A percentile compares a stretch with the other conserved stretches of the same genome.
These are phyloP conservation scores for Neodontobutis hainanensis DNA, from an alignment of 2,113 vertebrate genomes.

Conservation along the genomic window DNA sequence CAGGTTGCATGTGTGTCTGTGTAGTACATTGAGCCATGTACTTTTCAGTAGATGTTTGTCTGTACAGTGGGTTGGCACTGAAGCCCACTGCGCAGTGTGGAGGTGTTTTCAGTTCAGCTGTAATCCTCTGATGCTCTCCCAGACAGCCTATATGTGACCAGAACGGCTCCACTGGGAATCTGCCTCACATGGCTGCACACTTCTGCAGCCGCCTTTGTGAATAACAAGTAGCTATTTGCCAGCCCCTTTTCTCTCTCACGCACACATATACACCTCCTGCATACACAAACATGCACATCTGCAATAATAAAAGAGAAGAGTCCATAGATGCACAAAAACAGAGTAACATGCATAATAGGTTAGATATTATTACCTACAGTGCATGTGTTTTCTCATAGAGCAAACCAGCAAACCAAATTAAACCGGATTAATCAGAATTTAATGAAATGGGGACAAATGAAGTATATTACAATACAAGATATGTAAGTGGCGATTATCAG, in stretches of 20 bases:
- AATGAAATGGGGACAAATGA: too few species aligned
- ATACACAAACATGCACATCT: slow-evolving; percentile 22
- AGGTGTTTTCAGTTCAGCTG: slow-evolving; percentile 27
- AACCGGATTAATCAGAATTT: too few species aligned
- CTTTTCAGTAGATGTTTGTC: neutral
- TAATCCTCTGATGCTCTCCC: slow-evolving; percentile 35
- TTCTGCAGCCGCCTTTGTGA: slow-evolving; percentile 67
- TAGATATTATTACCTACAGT: neutral
- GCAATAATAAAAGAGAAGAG: slow-evolving; percentile 23
- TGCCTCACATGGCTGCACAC: slow-evolving; percentile 60
- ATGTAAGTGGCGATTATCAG: too few species aligned
- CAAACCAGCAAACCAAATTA: too few species aligned
- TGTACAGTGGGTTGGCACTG: slow-evolving; percentile 1
- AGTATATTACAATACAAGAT: too few species aligned
- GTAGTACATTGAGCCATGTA: neutral
- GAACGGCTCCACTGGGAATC: slow-evolving; percentile 61
- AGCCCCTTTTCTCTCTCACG: slow-evolving; percentile 5
- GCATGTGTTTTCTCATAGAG: neutral
- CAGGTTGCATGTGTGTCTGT: neutral
- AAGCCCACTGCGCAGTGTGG: slow-evolving; percentile 9
- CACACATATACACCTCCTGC: slow-evolving; percentile 23
- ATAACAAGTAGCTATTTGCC: slow-evolving; percentile 67
- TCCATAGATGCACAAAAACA: slow-evolving; percentile 3
- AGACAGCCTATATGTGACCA: slow-evolving; percentile 63
- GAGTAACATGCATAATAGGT: neutral